Conservation (phyloP, 2,797 vertebrate genomes). For the Botia kubotai region DNA sequence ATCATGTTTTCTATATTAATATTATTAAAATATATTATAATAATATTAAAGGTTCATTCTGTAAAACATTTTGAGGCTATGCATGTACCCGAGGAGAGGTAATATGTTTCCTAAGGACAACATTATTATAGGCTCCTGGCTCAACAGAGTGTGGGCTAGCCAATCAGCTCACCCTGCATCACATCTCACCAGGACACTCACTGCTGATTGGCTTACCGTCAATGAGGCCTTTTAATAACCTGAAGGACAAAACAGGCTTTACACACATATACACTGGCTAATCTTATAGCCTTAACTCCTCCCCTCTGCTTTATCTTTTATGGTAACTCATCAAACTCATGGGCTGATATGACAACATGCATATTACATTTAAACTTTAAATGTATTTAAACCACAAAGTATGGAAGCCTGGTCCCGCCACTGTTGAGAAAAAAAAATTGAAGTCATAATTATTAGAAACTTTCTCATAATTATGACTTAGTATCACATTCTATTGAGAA, state of each 20-base stretch:
- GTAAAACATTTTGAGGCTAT: background rate
- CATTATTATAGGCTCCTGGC: constrained; percentile 44
- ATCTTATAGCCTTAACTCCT: constrained; percentile 33
- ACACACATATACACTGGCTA: constrained; percentile 18
- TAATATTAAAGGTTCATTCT: too few species aligned
- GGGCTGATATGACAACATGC: too few species aligned
- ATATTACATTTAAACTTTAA: too few species aligned
- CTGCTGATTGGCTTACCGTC: constrained; percentile 61
- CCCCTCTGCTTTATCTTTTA: constrained; percentile 31
- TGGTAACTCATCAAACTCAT: background rate
- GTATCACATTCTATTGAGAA: too few species aligned
- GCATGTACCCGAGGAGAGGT: background rate
- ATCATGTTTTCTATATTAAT: too few species aligned
- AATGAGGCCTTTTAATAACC: constrained; percentile 33
- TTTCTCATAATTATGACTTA: too few species aligned
- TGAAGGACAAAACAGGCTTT: constrained; percentile 34
- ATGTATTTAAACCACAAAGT: too few species aligned
- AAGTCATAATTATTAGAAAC: too few species aligned
- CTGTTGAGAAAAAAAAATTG: too few species aligned
- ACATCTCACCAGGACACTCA: constrained; percentile 64
- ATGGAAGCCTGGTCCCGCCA: too few species aligned
- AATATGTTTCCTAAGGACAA: constrained; percentile 53
- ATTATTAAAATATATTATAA: too few species aligned
- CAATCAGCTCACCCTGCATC: constrained; percentile 63
- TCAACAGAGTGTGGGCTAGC: constrained; percentile 64